Percentiles rank a stretch among this genome's conserved stretches.
These are phyloP conservation scores for Neofelis nebulosa DNA, from an alignment of 2,113 vertebrate genomes.

Conservation along the genomic window DNA sequence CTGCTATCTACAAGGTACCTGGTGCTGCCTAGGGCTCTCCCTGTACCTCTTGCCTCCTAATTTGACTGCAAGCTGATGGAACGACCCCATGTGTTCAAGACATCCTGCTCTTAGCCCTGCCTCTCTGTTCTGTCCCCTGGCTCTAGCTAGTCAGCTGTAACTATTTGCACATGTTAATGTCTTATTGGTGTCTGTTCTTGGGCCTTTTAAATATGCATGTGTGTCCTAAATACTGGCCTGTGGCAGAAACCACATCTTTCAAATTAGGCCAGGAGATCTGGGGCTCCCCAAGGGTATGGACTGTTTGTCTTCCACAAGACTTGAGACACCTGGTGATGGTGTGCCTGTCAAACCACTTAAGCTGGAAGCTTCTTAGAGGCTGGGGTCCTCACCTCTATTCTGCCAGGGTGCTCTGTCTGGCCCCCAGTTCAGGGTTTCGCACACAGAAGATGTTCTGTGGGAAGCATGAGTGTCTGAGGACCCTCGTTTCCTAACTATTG, in stretches of 20 bases:
- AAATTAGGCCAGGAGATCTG: constrained; percentile 57
- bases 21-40: not conserved
- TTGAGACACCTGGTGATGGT: constrained; percentile 13
- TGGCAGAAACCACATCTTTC: constrained; percentile 59
- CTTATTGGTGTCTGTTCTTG: constrained; percentile 66
- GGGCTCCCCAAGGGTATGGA: constrained; percentile 27
- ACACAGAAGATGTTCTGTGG: not conserved
- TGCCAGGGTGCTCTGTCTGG: not conserved
- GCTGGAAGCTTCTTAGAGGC: not conserved
- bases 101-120: not conserved
- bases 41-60: not conserved
- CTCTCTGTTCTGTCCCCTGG: not conserved
- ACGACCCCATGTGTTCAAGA: not conserved
- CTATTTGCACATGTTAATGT: constrained; percentile 61
- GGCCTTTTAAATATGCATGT: constrained; percentile 64
- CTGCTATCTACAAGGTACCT: not conserved
- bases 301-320: constrained; percentile 28
- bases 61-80: not conserved
- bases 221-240: constrained; percentile 61
- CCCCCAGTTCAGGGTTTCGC: not conserved
- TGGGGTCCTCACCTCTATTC: not conserved
- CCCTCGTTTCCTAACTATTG: not conserved
- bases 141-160: constrained; percentile 49
- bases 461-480: not conserved
- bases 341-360: not conserved